Conservation (phyloP, 2,113 vertebrate species). For the Prunella himalayana region DNA sequence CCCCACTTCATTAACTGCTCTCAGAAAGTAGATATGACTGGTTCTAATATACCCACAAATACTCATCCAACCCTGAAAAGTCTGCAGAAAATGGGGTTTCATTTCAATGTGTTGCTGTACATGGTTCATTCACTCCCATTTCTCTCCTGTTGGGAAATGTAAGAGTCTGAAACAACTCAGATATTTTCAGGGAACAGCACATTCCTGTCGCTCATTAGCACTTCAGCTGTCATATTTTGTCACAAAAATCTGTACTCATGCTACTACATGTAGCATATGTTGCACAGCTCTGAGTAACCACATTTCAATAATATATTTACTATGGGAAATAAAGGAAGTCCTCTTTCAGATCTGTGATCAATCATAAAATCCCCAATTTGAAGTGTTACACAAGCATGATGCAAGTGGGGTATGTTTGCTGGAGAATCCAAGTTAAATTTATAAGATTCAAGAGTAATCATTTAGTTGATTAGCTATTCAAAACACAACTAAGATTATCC, state of each 20-base stretch:
- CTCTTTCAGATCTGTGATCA: not conserved
- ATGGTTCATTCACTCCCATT: not conserved
- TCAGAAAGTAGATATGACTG: not conserved
- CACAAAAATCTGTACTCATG: not conserved
- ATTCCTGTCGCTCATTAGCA: not conserved
- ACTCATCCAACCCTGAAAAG: not conserved
- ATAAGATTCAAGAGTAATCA: not conserved
- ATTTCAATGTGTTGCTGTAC: not conserved
- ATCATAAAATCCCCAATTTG: not conserved
- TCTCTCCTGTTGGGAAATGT: not conserved
- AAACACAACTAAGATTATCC: not conserved
- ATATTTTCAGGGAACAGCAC: not conserved
- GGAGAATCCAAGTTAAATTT: not conserved
- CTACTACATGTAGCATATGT: not conserved
- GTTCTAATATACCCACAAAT: not conserved
- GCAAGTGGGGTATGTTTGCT: not conserved
- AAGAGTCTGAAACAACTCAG: not conserved
- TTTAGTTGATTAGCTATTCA: not conserved
- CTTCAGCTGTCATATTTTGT: not conserved
- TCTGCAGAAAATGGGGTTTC: not conserved
- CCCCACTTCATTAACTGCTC: not conserved
- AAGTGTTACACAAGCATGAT: not conserved
- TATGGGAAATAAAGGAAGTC: not conserved
- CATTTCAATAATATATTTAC: not conserved
- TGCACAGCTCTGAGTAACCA: not conserved